Percentiles rank a stretch among this genome's conserved stretches.
phyloP scores from a whole-genome alignment of 2,888 invertebrate species.

The Callyntrura guangdongensis region DNA sequence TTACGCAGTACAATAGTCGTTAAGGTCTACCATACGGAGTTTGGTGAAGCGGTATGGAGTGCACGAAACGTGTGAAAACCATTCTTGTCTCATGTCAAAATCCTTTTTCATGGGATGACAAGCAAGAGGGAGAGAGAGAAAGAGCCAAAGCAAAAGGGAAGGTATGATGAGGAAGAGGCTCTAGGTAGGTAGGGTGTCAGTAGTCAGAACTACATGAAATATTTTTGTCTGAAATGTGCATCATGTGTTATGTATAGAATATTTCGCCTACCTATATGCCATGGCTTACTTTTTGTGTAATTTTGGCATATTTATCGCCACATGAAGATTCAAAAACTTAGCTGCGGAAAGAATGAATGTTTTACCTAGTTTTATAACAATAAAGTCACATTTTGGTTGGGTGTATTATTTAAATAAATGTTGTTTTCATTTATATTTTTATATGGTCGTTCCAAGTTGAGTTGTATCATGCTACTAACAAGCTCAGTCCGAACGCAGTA shows the following conservation, averaged over 20 bases:
- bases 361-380: constrained; percentile 21
- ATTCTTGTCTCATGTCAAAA: constrained; percentile 49
- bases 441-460: constrained; percentile 1
- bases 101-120: constrained; percentile 51
- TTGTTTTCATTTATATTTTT: background rate
- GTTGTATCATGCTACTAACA: background rate
- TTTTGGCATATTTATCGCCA: constrained; percentile 65
- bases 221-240: constrained; percentile 28
- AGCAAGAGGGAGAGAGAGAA: background rate
- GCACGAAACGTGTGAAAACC: constrained; percentile 41
- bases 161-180: background rate
- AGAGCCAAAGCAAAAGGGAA: background rate
- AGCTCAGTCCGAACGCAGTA: background rate
- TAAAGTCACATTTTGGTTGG: constrained; percentile 8
- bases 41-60: constrained; percentile 9
- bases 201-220: constrained; percentile 1
- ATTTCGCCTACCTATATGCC: constrained; percentile 28
- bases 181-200: background rate
- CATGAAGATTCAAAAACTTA: constrained; percentile 30
- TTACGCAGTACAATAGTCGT: background rate
- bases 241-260: constrained; percentile 18
- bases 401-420: background rate
- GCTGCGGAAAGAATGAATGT: constrained; percentile 8
- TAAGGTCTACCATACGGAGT: background rate
- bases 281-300: constrained; percentile 47